Evolutionary conservation across 2,888 invertebrate genomes (phyloP).

Genomic region (Athalia circularis): DNA sequence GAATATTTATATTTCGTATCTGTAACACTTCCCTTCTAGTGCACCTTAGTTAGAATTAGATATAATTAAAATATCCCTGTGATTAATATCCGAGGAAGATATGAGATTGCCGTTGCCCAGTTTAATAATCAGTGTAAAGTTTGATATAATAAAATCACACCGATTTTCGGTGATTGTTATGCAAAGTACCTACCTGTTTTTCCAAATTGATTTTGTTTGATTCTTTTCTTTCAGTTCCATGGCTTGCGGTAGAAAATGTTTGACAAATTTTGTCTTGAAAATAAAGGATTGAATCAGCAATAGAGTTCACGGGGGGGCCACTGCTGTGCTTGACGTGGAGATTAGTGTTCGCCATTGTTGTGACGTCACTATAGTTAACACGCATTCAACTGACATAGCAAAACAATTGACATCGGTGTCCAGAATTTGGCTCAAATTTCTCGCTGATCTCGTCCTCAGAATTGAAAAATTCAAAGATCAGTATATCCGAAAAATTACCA

Average conservation of each 20-base stretch:
- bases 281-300: constrained; percentile 54
- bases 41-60: not conserved
- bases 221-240: not conserved
- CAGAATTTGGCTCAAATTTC: constrained; percentile 14
- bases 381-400: constrained; percentile 66
- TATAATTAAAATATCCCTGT: constrained; percentile 16
- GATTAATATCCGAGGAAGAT: not conserved
- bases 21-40: not conserved
- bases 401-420: constrained; percentile 47
- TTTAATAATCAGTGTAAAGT: too few species aligned
- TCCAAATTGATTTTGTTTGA: not conserved
- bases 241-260: constrained; percentile 55
- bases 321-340: constrained; percentile 73
- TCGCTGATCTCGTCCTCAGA: not conserved
- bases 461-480: constrained; percentile 24
- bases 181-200: not conserved
- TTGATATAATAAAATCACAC: too few species aligned
- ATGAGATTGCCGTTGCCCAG: too few species aligned
- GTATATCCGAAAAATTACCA: not conserved
- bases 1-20: constrained; percentile 32
- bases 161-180: too few species aligned
- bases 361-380: constrained; percentile 73
- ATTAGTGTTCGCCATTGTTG: constrained; percentile 75
- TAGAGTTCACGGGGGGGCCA: constrained; percentile 59
- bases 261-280: constrained; percentile 72